Base-by-base conservation (phyloP, 2,797 vertebrate species). In the Coranthus polyacanthus region DNA sequence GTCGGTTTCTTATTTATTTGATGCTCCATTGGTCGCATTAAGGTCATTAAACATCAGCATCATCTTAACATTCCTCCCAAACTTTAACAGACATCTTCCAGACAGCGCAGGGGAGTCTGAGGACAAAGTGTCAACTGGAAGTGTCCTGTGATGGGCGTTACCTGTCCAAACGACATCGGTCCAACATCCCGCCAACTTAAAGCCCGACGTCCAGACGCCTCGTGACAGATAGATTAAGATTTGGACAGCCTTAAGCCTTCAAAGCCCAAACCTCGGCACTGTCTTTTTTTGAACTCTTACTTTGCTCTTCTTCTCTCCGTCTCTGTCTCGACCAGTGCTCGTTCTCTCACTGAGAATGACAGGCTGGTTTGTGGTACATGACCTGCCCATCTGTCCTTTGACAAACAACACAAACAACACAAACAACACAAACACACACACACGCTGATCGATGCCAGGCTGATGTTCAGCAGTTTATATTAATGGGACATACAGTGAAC, bases 171-270 rank as follows among this genome's bases (percentile, higher is more conserved):
- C 45, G 55, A 80, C 84, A 81, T 59, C 72, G 46, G 43, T 56
- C 58, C 73, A 67, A 63, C 72, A 53, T 55, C 41, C 65, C 3
- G 20, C 37, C 68, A 55, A 58, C 65, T 75, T 34, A 72, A 85
- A 86, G 46, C 75, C 78, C 42, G 0, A 41, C 32, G 51, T 87
- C 67, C 55, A 44, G 69, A 56, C 61, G 16, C 68, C 68, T 75
- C 75, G 12, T 51, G 79, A 89, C 84, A 83, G 75, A 78, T 39
- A 81, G 85, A 89, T 87, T 90, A 87, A 65, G 74, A 62, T 65
- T 85, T 79, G 81, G 78, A 86, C 84, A 79, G 85, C 72, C 45
- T 41, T 74, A 80, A 88, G 65, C 71, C 79, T 57, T 72, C 73
- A 68, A 24, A 80, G 84, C 84, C 86, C 79, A 59, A 53, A 54